These are phyloP conservation scores for Halyomorpha halys DNA, from an alignment of 1,140 invertebrate species.

Conservation along the genomic window DNA sequence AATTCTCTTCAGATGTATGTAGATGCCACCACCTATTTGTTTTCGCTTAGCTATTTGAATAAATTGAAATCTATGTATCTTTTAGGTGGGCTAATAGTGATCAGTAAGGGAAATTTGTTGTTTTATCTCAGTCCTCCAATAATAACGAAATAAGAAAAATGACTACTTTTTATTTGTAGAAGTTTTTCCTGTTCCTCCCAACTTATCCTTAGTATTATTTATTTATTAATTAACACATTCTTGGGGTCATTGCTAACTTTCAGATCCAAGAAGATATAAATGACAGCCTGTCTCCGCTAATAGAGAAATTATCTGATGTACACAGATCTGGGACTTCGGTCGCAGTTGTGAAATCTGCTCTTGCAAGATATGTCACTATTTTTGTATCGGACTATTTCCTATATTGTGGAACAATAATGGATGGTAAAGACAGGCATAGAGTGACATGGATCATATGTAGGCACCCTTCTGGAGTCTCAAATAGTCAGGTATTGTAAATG, in stretches of 20 bases:
- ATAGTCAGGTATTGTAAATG: background rate
- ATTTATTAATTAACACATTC: too few relatives aligned
- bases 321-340: background rate
- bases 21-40: too few relatives aligned
- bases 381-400: background rate
- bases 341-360: background rate
- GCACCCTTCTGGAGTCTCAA: background rate
- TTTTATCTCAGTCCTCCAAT: too few relatives aligned
- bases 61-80: too few relatives aligned
- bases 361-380: background rate
- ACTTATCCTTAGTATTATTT: too few relatives aligned
- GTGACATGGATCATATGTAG: slow-evolving; percentile 6
- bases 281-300: background rate
- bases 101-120: too few relatives aligned
- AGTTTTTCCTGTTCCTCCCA: too few relatives aligned
- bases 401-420: background rate
- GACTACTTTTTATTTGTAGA: too few relatives aligned
- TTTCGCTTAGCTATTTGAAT: too few relatives aligned
- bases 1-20: too few relatives aligned
- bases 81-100: too few relatives aligned
- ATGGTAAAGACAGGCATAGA: background rate
- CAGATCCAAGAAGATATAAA: background rate
- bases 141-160: too few relatives aligned
- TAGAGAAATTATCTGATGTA: background rate
- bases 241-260: background rate